phyloP scores from a whole-genome alignment of 2,888 invertebrate species.

The Subacronicta megacephala region DNA sequence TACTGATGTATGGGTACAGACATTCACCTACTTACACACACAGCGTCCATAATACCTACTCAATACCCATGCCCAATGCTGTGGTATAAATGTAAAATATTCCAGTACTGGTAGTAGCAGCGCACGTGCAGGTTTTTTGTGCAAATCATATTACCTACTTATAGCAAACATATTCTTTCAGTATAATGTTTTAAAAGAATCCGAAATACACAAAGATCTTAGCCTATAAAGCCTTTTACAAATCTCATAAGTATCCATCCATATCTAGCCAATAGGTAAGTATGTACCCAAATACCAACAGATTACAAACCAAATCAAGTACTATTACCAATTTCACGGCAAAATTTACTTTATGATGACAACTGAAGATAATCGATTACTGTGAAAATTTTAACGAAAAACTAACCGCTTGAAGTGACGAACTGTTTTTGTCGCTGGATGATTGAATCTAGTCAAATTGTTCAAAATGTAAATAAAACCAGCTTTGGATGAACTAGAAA shows the following conservation, averaged over 20 bases:
- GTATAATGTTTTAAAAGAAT: too few relatives aligned
- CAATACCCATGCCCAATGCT: slow-evolving; percentile 7
- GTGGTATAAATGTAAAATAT: slow-evolving; percentile 1
- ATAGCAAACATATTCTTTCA: too few relatives aligned
- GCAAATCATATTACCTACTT: too few relatives aligned
- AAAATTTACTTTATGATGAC: slow-evolving; percentile 22
- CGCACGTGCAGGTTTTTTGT: not conserved
- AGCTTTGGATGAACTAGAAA: too few relatives aligned
- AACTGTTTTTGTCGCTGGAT: slow-evolving; percentile 8
- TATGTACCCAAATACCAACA: slow-evolving; percentile 5
- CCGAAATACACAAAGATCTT: too few relatives aligned
- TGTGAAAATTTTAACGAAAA: slow-evolving; percentile 22
- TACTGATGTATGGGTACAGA: slow-evolving; percentile 22
- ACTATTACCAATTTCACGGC: slow-evolving; percentile 48
- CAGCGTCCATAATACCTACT: slow-evolving; percentile 33
- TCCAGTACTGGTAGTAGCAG: not conserved
- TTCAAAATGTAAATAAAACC: not conserved
- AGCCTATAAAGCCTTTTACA: not conserved
- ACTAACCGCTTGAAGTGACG: slow-evolving; percentile 11
- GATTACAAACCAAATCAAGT: not conserved
- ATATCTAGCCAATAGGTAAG: slow-evolving; percentile 1
- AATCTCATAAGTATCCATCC: too few relatives aligned
- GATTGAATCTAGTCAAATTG: slow-evolving; percentile 17
- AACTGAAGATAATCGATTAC: slow-evolving; percentile 45
- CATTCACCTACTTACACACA: slow-evolving; percentile 46